These are phyloP conservation scores for Hypanus sabinus DNA, from an alignment of 2,113 vertebrate species.

Conservation along the genomic window DNA sequence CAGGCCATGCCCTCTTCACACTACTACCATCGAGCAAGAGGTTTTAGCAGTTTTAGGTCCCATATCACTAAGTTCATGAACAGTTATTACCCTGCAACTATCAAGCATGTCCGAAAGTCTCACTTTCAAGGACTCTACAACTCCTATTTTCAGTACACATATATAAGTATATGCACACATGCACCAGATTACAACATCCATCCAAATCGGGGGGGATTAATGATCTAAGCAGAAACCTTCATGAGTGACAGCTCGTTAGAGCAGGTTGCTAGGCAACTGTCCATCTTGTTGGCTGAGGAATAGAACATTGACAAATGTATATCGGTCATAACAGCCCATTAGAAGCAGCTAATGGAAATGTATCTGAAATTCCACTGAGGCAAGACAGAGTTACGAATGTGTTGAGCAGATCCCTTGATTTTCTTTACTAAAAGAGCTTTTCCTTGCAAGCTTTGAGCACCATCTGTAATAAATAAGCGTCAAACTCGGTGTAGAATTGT, in stretches of 20 bases:
- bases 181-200: background rate
- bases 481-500: background rate
- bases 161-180: background rate
- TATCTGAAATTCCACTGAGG: background rate
- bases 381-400: background rate
- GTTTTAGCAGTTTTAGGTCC: too few relatives aligned
- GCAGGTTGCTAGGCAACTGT: background rate
- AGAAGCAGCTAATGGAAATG: background rate
- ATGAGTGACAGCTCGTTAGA: background rate
- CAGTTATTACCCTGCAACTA: too few relatives aligned
- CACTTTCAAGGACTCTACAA: too few relatives aligned
- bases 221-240: background rate
- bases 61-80: too few relatives aligned
- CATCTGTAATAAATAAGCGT: background rate
- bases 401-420: background rate
- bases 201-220: background rate
- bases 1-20: too few relatives aligned
- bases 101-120: too few relatives aligned
- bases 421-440: background rate
- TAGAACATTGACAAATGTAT: background rate
- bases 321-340: background rate
- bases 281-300: background rate
- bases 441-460: background rate
- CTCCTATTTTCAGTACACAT: too few relatives aligned
- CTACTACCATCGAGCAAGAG: too few relatives aligned